Evolutionary conservation across 2,888 invertebrate species (phyloP), one percentile per base, ranked within the genome.

Genomic region (Leuctra nigra): DNA sequence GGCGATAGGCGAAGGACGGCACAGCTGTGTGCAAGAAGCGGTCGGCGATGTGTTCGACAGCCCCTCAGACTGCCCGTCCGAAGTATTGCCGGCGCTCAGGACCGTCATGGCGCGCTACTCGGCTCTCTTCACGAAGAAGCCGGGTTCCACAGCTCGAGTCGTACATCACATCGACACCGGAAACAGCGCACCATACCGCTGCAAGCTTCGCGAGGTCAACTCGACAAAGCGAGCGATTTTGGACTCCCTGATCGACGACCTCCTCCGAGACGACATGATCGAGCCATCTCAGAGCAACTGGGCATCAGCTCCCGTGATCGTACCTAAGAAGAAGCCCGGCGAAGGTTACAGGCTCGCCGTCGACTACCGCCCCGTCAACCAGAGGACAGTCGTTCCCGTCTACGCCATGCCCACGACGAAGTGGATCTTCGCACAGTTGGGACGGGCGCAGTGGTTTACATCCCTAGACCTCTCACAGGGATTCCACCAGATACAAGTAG

Each of bases 221-320:
- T 53, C 57, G 9, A 61, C 53, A 1, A 62, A 62, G 29, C 14
- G 52, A 22, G 20, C 25, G 1, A 55, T 60, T 9, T 57, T 62
- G 18, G 57, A 61, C 44, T 55, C 60, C 2, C 24, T 41, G 20
- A 48, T 63, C 1, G 25, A 59, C 33, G 62, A 63, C 22, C 39
- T 61, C 11, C 9, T 60, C 3, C 53, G 61, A 13, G 24, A 48
- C n/a, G 62, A 41, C 14, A 46, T 62, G 3, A 60, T 62, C 1
- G 60, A 62, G 22, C 56, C 58, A 29, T 35, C 56, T 1, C 29
- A 33, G 16, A 56, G 61, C 24, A 47, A 58, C 2, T 63, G 61
- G 60, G 47, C 57, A 3, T 54, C 54, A 4, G 47, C 53, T 38
- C 55, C 59, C 6, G 41, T 53, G 20, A 16, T 47, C 16, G 29